Base-by-base conservation (phyloP, 1,140 invertebrate species). In the Globodera rostochiensis region DNA sequence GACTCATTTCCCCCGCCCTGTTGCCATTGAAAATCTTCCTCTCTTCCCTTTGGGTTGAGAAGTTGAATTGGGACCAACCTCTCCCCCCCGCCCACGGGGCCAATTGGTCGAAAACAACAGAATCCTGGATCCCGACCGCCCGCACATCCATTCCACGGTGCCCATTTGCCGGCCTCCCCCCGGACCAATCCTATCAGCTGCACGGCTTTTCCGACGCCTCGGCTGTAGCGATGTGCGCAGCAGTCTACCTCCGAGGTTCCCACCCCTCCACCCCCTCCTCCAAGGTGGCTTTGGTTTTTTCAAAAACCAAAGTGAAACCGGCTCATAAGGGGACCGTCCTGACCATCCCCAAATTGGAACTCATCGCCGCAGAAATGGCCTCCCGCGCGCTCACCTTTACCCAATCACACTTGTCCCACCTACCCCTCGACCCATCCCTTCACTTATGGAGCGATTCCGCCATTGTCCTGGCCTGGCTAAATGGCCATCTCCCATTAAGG, bases 161-260 rank as follows among this genome's bases (percentile, higher is more conserved):
- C 4, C 45, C 49, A 13, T 6, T 50, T 15, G 6, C 71, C 19
- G 5, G 15, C 11, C 71, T n/a, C 13, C 46, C 19, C 6, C 13
- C 11, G 5, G 19, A 73, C 6, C 9, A n/a, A n/a, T 47, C n/a
- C 2, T 73, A 73, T 19, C 15, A 73, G 19, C 21, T 73, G 21
- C 71, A 73, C n/a, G 15, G 71, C 5, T 73, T 73, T 50, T 73
- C 71, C 11, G 71, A 73, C 19, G 71, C 71, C n/a, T 73, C 71
- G 5, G 13, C 13, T 73, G 11, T 50, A 6, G 71, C 71, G 5
- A 73, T 73, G 71, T 46, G 71, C 15, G 45, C 46, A 13, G 71
- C 71, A 19, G 71, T 73, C 13, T 73, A n/a, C 49, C 49, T 73
- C 11, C 71, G 71, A 6, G 49, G 13, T 13, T 13, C 7, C 25